phyloP scores from a whole-genome alignment of 2,797 vertebrate genomes.

The Anguilla obscura region DNA sequence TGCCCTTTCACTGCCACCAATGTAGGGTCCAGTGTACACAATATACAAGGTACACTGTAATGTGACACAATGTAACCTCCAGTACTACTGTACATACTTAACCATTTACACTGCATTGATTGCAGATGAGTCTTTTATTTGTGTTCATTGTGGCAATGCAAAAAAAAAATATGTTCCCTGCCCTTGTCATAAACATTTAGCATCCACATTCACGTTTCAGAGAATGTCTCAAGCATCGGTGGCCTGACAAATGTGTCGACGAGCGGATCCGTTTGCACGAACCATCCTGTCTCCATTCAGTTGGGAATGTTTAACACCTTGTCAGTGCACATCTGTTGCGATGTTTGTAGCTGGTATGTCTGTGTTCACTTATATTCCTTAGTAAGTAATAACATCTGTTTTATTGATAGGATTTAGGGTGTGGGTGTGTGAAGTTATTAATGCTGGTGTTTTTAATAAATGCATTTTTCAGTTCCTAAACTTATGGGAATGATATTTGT shows the following conservation, averaged over 20 bases:
- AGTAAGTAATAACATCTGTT: background rate
- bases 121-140: background rate
- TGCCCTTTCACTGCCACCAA: too few relatives aligned
- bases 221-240: background rate
- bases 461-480: background rate
- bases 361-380: background rate
- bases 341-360: background rate
- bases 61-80: too few relatives aligned
- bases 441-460: background rate
- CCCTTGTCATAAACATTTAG: background rate
- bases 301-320: background rate
- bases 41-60: too few relatives aligned
- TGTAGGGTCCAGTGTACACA: too few relatives aligned
- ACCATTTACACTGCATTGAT: background rate
- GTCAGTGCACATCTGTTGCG: conserved; percentile 6
- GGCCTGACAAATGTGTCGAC: background rate
- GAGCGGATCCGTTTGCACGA: background rate
- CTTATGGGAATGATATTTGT: too few relatives aligned
- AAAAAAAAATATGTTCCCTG: background rate
- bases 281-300: background rate
- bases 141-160: background rate
- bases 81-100: too few relatives aligned
- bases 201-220: background rate
- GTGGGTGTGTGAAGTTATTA: background rate
- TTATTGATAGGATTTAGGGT: background rate